These are phyloP conservation scores for Miniopterus natalensis DNA, from an alignment of 2,113 vertebrate genomes.

Conservation along the genomic window DNA sequence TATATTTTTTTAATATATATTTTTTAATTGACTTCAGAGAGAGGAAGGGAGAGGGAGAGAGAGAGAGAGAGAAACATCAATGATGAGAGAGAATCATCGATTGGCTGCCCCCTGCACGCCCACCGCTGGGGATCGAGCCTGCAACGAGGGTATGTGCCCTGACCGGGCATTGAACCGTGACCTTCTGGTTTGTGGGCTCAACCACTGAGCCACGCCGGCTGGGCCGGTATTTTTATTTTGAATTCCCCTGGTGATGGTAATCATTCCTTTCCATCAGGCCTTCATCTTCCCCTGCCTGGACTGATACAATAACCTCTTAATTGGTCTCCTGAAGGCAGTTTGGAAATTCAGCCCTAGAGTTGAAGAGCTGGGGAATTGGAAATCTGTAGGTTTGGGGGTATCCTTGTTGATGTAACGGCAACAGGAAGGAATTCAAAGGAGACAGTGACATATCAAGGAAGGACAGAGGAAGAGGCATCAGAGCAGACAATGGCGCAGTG, in stretches of 20 bases:
- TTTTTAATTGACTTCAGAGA: too few species aligned
- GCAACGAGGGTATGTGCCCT: too few species aligned
- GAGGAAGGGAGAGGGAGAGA: too few species aligned
- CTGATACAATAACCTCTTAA: not conserved
- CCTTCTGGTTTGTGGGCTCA: too few species aligned
- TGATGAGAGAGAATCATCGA: too few species aligned
- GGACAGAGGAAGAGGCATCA: not conserved
- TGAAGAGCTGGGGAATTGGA: not conserved
- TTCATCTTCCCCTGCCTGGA: not conserved
- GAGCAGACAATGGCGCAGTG: too few species aligned
- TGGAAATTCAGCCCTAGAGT: not conserved
- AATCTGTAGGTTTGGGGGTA: not conserved
- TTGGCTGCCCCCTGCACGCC: too few species aligned
- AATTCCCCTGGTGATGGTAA: not conserved
- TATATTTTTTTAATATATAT: too few species aligned
- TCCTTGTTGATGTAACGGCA: not conserved
- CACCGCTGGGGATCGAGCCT: too few species aligned
- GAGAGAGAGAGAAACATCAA: too few species aligned
- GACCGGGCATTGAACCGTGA: too few species aligned
- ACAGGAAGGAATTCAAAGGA: not conserved
- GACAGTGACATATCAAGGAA: not conserved
- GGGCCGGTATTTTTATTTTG: not conserved
- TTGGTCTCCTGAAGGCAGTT: not conserved
- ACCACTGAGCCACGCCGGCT: too few species aligned
- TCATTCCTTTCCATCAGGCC: not conserved